phyloP scores from a whole-genome alignment of 2,797 vertebrate genomes.

The Cygnus olor region DNA sequence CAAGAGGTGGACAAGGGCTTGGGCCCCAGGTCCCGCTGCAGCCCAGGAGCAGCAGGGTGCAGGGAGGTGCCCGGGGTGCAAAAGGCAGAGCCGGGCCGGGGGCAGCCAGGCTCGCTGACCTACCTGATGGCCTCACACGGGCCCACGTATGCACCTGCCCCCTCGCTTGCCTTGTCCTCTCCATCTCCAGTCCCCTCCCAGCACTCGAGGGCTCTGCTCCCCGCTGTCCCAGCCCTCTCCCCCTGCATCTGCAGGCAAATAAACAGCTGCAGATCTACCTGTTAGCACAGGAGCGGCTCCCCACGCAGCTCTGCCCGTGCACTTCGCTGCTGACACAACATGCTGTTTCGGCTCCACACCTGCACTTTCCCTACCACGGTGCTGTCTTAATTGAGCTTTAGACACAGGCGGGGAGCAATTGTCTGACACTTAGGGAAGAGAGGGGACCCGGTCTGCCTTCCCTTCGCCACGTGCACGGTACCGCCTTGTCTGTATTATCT shows the following conservation, averaged over 20 bases:
- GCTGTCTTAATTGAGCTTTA: background rate
- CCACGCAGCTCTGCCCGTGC: background rate
- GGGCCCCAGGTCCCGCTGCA: accelerated
- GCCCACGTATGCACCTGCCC: background rate
- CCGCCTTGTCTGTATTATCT: accelerated
- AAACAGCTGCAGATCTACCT: background rate
- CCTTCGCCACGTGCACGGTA: background rate
- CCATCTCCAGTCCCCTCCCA: background rate
- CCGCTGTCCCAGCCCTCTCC: background rate
- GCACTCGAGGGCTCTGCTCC: background rate
- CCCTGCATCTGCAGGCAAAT: background rate
- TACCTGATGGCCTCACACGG: background rate
- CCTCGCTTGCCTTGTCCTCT: background rate
- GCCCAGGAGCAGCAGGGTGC: background rate
- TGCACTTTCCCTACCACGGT: background rate
- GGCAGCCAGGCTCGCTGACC: background rate
- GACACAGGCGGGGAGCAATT: background rate
- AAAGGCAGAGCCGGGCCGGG: background rate
- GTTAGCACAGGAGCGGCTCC: background rate
- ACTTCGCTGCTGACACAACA: background rate
- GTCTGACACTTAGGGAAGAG: background rate
- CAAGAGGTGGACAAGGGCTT: background rate
- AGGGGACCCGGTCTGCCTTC: background rate
- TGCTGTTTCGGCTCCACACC: background rate
- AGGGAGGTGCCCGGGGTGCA: too few species aligned